phyloP scores from a whole-genome alignment of 2,113 vertebrate genomes.

The Amblyornis subalaris region DNA sequence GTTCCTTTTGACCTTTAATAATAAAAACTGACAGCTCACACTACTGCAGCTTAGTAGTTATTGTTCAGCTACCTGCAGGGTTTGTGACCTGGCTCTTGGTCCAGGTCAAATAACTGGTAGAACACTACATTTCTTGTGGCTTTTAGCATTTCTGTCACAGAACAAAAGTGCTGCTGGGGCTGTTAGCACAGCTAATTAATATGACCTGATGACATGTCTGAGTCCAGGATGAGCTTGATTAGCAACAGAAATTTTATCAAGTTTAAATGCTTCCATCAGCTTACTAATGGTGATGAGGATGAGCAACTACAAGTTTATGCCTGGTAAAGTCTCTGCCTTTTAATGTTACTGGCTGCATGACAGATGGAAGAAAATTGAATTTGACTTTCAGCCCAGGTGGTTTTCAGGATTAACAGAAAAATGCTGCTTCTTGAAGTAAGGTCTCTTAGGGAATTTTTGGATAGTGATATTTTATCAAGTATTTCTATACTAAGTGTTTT shows the following conservation, averaged over 20 bases:
- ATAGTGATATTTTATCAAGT: not conserved
- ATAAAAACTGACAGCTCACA: not conserved
- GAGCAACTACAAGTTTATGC: not conserved
- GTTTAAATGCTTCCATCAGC: not conserved
- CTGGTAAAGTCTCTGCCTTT: not conserved
- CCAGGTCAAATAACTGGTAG: not conserved
- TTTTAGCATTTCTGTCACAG: not conserved
- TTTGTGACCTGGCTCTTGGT: not conserved
- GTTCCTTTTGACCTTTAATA: not conserved
- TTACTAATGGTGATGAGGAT: not conserved
- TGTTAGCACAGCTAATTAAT: not conserved
- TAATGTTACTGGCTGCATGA: not conserved
- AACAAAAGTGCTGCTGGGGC: not conserved
- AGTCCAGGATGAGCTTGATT: not conserved
- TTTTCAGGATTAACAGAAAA: not conserved
- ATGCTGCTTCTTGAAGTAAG: not conserved
- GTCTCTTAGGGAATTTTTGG: not conserved
- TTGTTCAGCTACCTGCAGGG: not conserved
- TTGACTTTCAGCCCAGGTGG: not conserved
- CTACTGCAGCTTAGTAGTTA: not conserved
- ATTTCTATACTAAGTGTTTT: not conserved
- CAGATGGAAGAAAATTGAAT: not conserved
- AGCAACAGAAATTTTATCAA: not conserved
- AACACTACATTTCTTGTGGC: not conserved
- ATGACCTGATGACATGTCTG: not conserved